These are phyloP conservation scores for Carettochelys insculpta DNA, from an alignment of 2,113 vertebrate species.

Conservation along the genomic window DNA sequence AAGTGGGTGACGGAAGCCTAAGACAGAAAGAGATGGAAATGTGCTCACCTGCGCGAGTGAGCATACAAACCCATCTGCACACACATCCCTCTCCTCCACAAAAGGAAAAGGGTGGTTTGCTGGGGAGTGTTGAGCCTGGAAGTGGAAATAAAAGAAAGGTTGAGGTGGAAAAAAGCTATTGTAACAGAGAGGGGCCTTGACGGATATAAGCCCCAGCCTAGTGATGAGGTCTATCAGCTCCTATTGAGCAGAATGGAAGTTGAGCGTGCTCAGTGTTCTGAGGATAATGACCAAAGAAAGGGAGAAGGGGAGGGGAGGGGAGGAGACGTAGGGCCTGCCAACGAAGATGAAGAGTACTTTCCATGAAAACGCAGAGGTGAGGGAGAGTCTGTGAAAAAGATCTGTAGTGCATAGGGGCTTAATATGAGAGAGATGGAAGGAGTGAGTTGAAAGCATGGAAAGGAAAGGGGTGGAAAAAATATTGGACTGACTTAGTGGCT, in stretches of 20 bases:
- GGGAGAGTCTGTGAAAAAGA: not conserved
- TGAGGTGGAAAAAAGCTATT: not conserved
- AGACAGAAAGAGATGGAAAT: not conserved
- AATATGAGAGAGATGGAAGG: rapidly evolving
- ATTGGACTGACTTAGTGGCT: rapidly evolving
- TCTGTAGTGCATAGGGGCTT: rapidly evolving
- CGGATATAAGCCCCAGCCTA: not conserved
- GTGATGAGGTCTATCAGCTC: not conserved
- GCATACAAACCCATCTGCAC: no score
- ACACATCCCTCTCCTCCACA: not conserved
- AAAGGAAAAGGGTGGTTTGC: not conserved
- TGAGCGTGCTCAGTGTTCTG: not conserved
- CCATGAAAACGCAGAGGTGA: not conserved
- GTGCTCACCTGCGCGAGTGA: not conserved
- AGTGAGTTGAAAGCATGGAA: not conserved
- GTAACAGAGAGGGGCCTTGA: not conserved
- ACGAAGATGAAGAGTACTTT: not conserved
- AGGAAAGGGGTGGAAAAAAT: not conserved
- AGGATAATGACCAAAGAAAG: not conserved
- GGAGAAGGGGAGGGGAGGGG: not conserved
- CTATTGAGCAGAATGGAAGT: rapidly evolving
- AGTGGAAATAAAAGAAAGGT: not conserved
- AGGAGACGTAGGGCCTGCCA: not conserved
- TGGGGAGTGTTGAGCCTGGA: not conserved
- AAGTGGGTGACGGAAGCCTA: not conserved